Evolutionary conservation across 2,888 invertebrate species (phyloP).

Genomic region (Seira sanloemensis): DNA sequence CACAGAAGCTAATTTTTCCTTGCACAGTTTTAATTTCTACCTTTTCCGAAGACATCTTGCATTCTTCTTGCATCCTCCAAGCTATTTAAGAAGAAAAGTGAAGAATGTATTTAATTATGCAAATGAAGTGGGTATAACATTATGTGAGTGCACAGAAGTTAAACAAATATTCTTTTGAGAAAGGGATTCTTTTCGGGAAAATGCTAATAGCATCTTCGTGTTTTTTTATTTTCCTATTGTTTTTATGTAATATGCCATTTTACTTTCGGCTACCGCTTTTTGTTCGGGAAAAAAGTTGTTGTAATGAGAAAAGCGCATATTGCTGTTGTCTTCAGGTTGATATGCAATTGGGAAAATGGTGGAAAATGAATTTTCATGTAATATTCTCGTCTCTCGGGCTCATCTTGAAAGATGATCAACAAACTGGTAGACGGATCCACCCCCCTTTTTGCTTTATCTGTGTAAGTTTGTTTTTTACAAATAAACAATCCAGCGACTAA

Average conservation of each 20-base stretch:
- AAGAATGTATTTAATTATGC: constrained; percentile 50
- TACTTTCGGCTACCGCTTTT: constrained; percentile 49
- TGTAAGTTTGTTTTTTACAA: constrained; percentile 13
- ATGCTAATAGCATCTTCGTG: constrained; percentile 45
- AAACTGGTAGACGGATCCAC: constrained; percentile 23
- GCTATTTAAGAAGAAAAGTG: constrained; percentile 31
- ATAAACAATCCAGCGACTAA: constrained; percentile 38
- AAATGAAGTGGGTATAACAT: too few relatives aligned
- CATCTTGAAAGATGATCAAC: constrained; percentile 30
- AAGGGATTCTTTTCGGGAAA: constrained; percentile 33
- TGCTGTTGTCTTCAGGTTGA: constrained; percentile 15
- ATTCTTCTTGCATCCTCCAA: constrained; percentile 19
- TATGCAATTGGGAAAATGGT: constrained; percentile 12
- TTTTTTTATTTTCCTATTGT: constrained; percentile 29
- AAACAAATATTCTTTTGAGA: constrained; percentile 32
- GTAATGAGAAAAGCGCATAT: neutral
- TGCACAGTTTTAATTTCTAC: neutral
- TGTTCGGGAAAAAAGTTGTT: neutral
- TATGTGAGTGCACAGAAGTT: constrained; percentile 35
- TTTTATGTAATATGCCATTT: constrained; percentile 26
- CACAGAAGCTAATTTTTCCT: neutral
- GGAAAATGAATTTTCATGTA: constrained; percentile 42
- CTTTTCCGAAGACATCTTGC: neutral
- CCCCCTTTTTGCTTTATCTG: constrained; percentile 18
- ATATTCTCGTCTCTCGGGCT: constrained; percentile 13